Conservation (phyloP, 2,113 vertebrate genomes). For the Megaleporinus macrocephalus region DNA sequence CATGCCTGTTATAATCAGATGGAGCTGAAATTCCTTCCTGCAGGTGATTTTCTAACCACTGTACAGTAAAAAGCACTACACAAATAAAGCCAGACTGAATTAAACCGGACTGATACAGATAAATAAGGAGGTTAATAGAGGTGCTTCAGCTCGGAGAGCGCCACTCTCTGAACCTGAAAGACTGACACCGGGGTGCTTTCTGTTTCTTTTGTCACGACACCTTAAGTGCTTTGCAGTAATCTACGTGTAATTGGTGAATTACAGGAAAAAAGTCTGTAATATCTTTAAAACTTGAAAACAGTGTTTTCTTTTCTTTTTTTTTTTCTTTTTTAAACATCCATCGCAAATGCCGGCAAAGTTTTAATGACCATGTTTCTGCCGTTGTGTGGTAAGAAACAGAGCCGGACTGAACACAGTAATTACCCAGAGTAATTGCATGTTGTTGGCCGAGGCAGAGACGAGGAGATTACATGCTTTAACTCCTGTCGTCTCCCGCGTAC, state of each 20-base stretch:
- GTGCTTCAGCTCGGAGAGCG: neutral
- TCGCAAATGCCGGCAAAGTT: neutral
- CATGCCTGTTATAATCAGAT: too few relatives aligned
- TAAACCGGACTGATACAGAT: neutral
- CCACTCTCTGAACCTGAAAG: too few relatives aligned
- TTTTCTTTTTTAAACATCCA: conserved; percentile 1
- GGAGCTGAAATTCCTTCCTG: too few relatives aligned
- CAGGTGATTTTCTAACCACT: too few relatives aligned
- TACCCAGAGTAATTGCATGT: conserved; percentile 47
- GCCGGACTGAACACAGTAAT: conserved; percentile 43
- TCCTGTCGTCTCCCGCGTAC: neutral
- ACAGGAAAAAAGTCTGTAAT: neutral
- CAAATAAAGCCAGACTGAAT: too few relatives aligned
- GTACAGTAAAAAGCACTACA: too few relatives aligned
- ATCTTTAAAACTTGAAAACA: neutral
- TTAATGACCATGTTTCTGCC: conserved; percentile 32
- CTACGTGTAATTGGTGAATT: neutral
- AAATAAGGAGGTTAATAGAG: neutral
- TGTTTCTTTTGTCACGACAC: neutral
- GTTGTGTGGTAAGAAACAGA: conserved; percentile 39
- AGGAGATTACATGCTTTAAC: conserved; percentile 47
- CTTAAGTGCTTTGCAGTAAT: neutral
- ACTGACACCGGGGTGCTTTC: too few relatives aligned
- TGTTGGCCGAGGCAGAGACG: conserved; percentile 29
- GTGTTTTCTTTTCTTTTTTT: too few relatives aligned